phyloP scores from a whole-genome alignment of 2,113 vertebrate species.

The Enhydra lutris region DNA sequence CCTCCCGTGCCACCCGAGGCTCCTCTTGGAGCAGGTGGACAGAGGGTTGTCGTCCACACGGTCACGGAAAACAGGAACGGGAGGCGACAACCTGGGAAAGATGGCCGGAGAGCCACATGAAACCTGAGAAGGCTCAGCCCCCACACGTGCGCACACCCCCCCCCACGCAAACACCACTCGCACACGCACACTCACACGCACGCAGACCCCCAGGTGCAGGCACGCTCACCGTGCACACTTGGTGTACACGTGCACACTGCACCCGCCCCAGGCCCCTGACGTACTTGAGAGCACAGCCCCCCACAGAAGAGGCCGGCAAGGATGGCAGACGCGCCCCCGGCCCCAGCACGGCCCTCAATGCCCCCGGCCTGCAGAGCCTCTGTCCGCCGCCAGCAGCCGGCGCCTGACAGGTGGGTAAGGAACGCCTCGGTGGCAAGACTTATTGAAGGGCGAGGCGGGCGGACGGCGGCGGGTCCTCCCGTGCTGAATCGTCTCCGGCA shows the following conservation, averaged over 20 bases:
- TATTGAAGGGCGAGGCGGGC: conserved; percentile 80
- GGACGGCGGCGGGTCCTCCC: conserved; percentile 77
- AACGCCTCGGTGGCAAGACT: conserved; percentile 80
- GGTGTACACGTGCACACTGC: not conserved
- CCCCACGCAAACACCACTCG: not conserved
- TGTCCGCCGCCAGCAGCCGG: conserved; percentile 66
- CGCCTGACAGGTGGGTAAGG: conserved; percentile 83
- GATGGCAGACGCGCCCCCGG: fast-evolving
- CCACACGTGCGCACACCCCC: fast-evolving
- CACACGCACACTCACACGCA: not conserved
- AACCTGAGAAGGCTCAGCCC: not conserved
- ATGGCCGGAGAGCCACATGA: not conserved
- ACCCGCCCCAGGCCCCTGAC: fast-evolving
- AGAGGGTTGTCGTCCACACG: fast-evolving
- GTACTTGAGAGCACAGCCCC: fast-evolving
- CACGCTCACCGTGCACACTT: fast-evolving
- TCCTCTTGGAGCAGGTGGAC: fast-evolving
- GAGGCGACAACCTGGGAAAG: fast-evolving
- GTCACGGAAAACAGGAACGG: too few relatives aligned
- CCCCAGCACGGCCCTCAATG: not conserved
- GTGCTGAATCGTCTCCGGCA: conserved; percentile 85
- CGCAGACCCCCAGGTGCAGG: not conserved
- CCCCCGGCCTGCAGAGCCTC: conserved; percentile 32
- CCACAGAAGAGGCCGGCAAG: fast-evolving
- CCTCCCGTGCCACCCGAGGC: fast-evolving